Base-by-base conservation (phyloP, 2,113 vertebrate genomes). In the Aplodontia rufa region DNA sequence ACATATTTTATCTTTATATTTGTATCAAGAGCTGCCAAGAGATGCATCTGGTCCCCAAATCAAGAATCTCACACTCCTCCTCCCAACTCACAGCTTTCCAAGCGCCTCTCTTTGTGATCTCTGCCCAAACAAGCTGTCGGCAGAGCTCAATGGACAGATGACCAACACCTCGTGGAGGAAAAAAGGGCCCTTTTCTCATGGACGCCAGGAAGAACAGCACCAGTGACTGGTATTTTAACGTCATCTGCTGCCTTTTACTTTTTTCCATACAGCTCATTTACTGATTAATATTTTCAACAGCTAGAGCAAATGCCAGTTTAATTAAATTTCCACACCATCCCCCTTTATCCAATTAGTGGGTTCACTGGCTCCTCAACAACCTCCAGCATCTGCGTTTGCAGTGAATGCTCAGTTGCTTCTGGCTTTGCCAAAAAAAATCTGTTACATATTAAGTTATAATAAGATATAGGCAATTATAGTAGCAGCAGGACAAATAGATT, bases 1-100 rank as follows among this genome's bases (percentile, higher is more conserved):
- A 96, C 96, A 96, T 97, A 98, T 97, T 98, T 97, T 97, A 97
- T 98, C 97, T 98, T 98, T 96, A 97, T 97, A 97, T 97, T 97
- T 97, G 94, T 93, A 96, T 97, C 96, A 95, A 95, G 87, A 80
- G 94, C 93, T 97, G 97, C 97, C 97, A 98, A 97, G 93, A 96
- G 97, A 97, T 97, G 96, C 97, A 98, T 98, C 97, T 98, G 97
- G 96, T 97, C 96, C 94, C 96, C 97, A 97, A 98, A 97, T 97
- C 97, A 97, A 96, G 95, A 97, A 97, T 97, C 96, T 97, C 97
- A 95, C 96, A 97, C 96, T 93, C 96, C 97, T 96, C 95, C 94
- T 96, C 93, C 90, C 89, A 72, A 75, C 80, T 96, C 93, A 96
- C 96, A 97, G 96, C 75, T 98, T 97, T 95, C 96, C 89, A 94